A percentile compares a stretch with the other conserved stretches of the same genome.
Conservation (phyloP, 2,113 vertebrate genomes). For the Nycticebus coucang region DNA sequence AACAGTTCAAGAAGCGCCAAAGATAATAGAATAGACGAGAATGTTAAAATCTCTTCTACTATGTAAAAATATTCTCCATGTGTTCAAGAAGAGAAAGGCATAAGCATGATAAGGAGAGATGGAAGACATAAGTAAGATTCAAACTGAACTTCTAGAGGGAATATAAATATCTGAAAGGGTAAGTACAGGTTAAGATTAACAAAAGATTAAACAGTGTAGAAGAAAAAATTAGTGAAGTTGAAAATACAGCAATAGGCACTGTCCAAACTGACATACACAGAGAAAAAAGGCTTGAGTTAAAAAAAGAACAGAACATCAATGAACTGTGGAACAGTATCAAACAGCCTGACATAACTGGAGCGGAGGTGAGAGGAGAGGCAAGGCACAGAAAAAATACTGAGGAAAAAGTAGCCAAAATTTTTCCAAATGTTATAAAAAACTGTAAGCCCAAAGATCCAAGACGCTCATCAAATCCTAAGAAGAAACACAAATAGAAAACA, state of each 20-base stretch:
- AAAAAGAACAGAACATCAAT: neutral
- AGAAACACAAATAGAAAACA: constrained; percentile 41
- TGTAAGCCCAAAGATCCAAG: constrained; percentile 14
- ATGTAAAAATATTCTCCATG: neutral
- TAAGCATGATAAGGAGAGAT: neutral
- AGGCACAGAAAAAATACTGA: neutral
- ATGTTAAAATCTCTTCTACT: neutral
- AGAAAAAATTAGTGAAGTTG: neutral
- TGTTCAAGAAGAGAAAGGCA: neutral
- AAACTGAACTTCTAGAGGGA: neutral
- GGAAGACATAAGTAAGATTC: neutral
- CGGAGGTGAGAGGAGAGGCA: fast-evolving
- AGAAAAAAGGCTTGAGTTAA: neutral
- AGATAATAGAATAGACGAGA: neutral
- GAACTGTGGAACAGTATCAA: neutral
- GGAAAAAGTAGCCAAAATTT: neutral
- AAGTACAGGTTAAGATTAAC: neutral
- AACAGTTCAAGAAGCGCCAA: constrained; percentile 7
- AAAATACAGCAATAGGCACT: constrained; percentile 8
- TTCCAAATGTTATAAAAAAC: constrained; percentile 35
- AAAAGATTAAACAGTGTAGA: neutral
- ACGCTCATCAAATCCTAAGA: constrained; percentile 29
- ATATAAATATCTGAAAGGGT: neutral
- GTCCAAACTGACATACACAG: neutral
- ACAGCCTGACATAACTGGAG: neutral